Percentiles rank a stretch among this genome's conserved stretches.
Conservation (phyloP, 2,797 vertebrate genomes). For the Orestias chungarensis region DNA sequence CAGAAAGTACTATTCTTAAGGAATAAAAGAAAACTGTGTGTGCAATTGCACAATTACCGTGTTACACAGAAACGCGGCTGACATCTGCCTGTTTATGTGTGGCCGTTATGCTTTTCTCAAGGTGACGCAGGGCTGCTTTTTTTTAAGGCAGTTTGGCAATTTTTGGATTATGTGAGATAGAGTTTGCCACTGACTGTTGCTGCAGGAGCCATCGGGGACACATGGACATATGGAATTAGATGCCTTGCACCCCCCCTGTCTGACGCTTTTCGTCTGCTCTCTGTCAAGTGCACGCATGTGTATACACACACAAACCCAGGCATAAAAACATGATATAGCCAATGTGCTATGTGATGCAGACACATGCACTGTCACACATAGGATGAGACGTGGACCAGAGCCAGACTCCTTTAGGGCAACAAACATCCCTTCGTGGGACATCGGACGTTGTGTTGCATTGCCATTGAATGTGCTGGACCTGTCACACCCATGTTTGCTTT, state of each 20-base stretch:
- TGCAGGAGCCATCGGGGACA: slow-evolving; percentile 50
- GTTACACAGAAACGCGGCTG: slow-evolving; percentile 31
- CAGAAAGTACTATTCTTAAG: slow-evolving; percentile 9
- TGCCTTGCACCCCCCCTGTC: slow-evolving; percentile 15
- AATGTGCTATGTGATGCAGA: slow-evolving; percentile 14
- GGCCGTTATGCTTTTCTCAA: slow-evolving; percentile 39
- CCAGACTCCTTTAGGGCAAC: slow-evolving; percentile 44
- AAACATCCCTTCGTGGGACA: slow-evolving; percentile 63
- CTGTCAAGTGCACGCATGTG: slow-evolving; percentile 41
- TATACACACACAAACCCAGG: slow-evolving; percentile 9
- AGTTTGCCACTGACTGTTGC: slow-evolving; percentile 52
- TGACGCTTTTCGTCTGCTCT: slow-evolving; percentile 66
- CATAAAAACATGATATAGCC: slow-evolving; percentile 8
- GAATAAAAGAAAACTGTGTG: slow-evolving; percentile 18
- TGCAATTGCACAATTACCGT: slow-evolving; percentile 49
- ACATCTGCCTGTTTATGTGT: slow-evolving; percentile 53
- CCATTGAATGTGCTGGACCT: slow-evolving; percentile 51
- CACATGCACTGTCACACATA: slow-evolving; percentile 19
- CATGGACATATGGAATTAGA: slow-evolving; percentile 71
- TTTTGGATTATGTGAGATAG: slow-evolving; percentile 28
- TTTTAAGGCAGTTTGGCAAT: slow-evolving; percentile 50
- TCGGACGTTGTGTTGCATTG: slow-evolving; percentile 63
- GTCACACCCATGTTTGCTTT: slow-evolving; percentile 54
- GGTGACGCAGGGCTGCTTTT: slow-evolving; percentile 37
- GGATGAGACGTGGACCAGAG: slow-evolving; percentile 38